Evolutionary conservation across 1,140 invertebrate genomes (phyloP), one percentile per base, ranked within the genome.

Genomic region (Atta cephalotes): DNA sequence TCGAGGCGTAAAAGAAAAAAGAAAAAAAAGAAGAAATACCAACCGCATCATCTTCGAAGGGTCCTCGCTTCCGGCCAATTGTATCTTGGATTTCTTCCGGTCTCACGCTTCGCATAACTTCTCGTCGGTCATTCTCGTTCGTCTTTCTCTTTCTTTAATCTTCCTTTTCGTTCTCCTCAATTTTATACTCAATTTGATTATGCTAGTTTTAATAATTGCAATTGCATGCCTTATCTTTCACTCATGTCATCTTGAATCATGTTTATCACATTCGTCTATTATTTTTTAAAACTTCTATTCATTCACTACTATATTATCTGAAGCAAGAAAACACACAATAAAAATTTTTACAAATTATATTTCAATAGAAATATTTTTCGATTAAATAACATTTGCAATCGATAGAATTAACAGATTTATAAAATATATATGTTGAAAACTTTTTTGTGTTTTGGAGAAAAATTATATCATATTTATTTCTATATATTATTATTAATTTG

Each of bases 61-160:
- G 68, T 89, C 76, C 77, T 91, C 45, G 74, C 77, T 91, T 92
- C 91, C 91, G 85, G 89, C 86, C 78, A 89, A 88, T 90, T 90
- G 90, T 88, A 82, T 49, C 70, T 74, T 82, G 80, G 79, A 92
- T 92, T 88, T 91, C 89, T 92, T 92, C 91, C 92, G 90, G 91
- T 91, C 91, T 87, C 81, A 87, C 85, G 91, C 87, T 77, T 92
- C 89, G 89, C 89, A 88, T 91, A 88, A 87, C 80, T 92, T 86
- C 80, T 81, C 45, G 28, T 31, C 28, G 28, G 3, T 31, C 28
- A 31, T 92, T 86, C 80, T 81, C 45, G 49, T 79, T 12, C 70
- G 35, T 77, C 51, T 51, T 35, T 31, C 18, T 72, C 68, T 21
- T 39, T 49, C 68, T 49, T 16, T 25, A 1, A 14, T 21, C 4